These are phyloP conservation scores for Eptatretus burgeri DNA, from an alignment of 2,113 vertebrate species.

Conservation along the genomic window DNA sequence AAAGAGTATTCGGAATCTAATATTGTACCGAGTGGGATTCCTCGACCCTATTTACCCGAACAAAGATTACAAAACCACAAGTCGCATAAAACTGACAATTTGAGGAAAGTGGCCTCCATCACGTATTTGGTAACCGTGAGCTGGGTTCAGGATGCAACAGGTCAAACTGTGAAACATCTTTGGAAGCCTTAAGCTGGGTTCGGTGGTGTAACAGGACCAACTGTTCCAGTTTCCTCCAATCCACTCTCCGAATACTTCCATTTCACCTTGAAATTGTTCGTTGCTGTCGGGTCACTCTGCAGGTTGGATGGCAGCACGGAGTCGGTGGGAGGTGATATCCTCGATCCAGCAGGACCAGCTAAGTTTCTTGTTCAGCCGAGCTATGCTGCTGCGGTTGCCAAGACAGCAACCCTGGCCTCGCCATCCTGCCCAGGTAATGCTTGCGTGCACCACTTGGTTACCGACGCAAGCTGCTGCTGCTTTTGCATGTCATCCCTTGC, in stretches of 20 bases:
- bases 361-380: slow-evolving; percentile 51
- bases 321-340: slow-evolving; percentile 50
- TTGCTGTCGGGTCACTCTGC: slow-evolving; percentile 6
- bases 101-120: too few species aligned
- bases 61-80: too few species aligned
- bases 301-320: slow-evolving; percentile 79
- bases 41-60: too few species aligned
- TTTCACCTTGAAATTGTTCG: not conserved
- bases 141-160: not conserved
- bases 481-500: too few species aligned
- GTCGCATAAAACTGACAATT: too few species aligned
- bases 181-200: not conserved
- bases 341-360: slow-evolving; percentile 62
- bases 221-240: not conserved
- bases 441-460: slow-evolving; percentile 9
- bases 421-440: slow-evolving; percentile 28
- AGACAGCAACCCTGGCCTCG: slow-evolving; percentile 30
- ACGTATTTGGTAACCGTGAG: not conserved
- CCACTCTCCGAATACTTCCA: not conserved
- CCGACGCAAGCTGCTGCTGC: too few species aligned
- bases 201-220: not conserved
- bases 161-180: not conserved
- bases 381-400: slow-evolving; percentile 35
- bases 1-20: too few species aligned
- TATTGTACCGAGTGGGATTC: too few species aligned